Percentiles rank a stretch among this genome's conserved stretches.
These are phyloP conservation scores for Ophion ellenae DNA, from an alignment of 2,888 invertebrate genomes.

Conservation along the genomic window DNA sequence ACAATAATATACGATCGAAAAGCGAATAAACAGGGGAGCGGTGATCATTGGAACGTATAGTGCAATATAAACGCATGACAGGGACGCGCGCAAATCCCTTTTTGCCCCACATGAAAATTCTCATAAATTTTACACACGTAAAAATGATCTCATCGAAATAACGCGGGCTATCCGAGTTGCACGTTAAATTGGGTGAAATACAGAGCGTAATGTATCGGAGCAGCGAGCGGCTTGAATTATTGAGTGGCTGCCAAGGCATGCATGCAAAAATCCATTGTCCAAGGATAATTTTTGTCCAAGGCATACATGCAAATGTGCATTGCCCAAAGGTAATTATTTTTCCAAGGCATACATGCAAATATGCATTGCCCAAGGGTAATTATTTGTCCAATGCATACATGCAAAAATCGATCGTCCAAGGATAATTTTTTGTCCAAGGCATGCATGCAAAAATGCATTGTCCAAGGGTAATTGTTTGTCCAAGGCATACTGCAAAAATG, in stretches of 20 bases:
- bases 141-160: slow-evolving; percentile 28
- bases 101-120: slow-evolving; percentile 31
- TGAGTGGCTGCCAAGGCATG: slow-evolving; percentile 7
- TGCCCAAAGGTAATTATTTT: too few species aligned
- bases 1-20: slow-evolving; percentile 54
- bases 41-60: slow-evolving; percentile 30
- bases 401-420: too few species aligned
- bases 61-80: slow-evolving; percentile 35
- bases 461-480: too few species aligned
- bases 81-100: slow-evolving; percentile 13
- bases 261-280: too few species aligned
- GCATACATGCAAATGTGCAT: too few species aligned
- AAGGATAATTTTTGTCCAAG: too few species aligned
- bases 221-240: slow-evolving; percentile 20
- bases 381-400: too few species aligned
- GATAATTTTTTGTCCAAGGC: too few species aligned
- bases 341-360: too few species aligned
- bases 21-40: slow-evolving; percentile 36
- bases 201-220: slow-evolving; percentile 29
- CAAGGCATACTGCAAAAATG: too few species aligned
- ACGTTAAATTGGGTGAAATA: slow-evolving; percentile 35
- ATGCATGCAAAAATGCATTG: too few species aligned
- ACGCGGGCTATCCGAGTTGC: background rate
- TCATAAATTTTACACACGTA: slow-evolving; percentile 14
- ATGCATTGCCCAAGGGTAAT: too few species aligned